These are phyloP conservation scores for Oncorhynchus mykiss DNA, from an alignment of 2,113 vertebrate genomes.

Conservation along the genomic window DNA sequence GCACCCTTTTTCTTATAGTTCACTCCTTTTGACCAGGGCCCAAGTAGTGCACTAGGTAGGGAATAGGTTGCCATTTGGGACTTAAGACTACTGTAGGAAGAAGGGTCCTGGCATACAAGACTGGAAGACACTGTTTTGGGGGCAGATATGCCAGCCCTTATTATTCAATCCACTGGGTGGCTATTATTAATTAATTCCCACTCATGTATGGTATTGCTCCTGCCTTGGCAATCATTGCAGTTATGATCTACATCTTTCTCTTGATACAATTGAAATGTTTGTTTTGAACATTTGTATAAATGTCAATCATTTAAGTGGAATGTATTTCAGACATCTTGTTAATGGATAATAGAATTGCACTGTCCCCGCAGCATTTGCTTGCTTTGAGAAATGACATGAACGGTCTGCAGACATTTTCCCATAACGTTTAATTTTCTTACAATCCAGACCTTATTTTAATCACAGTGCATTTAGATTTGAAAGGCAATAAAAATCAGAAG, in stretches of 20 bases:
- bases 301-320: neutral
- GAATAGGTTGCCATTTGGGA: too few relatives aligned
- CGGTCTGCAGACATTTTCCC: neutral
- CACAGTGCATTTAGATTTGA: constrained; percentile 40
- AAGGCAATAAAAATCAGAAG: constrained; percentile 37
- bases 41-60: too few relatives aligned
- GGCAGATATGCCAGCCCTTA: neutral
- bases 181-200: neutral
- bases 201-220: too few relatives aligned
- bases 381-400: constrained; percentile 14
- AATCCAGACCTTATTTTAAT: constrained; percentile 27
- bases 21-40: too few relatives aligned
- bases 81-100: too few relatives aligned
- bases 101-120: neutral
- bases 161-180: neutral
- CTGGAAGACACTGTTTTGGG: neutral
- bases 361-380: neutral
- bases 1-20: too few relatives aligned
- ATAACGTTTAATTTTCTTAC: constrained; percentile 25
- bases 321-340: neutral
- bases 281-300: neutral
- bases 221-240: neutral
- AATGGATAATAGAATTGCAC: neutral
- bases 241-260: neutral
- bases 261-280: neutral